Percentiles rank a stretch among this genome's conserved stretches.
phyloP scores from a whole-genome alignment of 2,797 vertebrate genomes.

The Rhinophrynus dorsalis region DNA sequence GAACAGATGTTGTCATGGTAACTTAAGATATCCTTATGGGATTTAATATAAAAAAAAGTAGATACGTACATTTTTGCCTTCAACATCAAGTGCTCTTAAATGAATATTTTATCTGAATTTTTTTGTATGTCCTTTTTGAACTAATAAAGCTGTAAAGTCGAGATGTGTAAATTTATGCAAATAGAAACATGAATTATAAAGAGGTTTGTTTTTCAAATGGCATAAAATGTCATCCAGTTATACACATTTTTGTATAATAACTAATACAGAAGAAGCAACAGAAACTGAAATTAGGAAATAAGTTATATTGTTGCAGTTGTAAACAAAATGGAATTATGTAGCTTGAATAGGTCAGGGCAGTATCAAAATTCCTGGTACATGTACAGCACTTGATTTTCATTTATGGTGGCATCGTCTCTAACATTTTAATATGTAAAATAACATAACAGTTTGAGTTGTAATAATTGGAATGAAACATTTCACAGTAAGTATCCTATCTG shows the following conservation, averaged over 20 bases:
- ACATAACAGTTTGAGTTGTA: too few species aligned
- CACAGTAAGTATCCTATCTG: too few species aligned
- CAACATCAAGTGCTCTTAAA: constrained; percentile 36
- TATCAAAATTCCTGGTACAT: too few species aligned
- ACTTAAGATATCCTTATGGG: constrained; percentile 27
- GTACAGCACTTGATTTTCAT: too few species aligned
- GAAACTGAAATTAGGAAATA: too few species aligned
- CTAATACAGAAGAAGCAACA: background rate
- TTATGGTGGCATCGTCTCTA: too few species aligned
- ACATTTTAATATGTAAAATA: too few species aligned
- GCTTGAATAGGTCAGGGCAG: too few species aligned
- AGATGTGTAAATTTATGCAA: background rate
- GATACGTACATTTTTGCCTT: constrained; percentile 28
- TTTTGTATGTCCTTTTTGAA: constrained; percentile 5
- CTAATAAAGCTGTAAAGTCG: background rate
- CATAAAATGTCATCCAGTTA: background rate
- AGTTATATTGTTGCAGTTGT: too few species aligned
- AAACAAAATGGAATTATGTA: too few species aligned
- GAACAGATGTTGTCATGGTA: constrained; percentile 42
- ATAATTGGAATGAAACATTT: too few species aligned
- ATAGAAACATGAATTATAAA: background rate
- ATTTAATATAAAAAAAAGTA: constrained; percentile 13
- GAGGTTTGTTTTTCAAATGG: background rate
- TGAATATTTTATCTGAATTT: constrained; percentile 21
- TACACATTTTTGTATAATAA: background rate